phyloP scores from a whole-genome alignment of 1,140 invertebrate species.

The Drosophila subobscura region DNA sequence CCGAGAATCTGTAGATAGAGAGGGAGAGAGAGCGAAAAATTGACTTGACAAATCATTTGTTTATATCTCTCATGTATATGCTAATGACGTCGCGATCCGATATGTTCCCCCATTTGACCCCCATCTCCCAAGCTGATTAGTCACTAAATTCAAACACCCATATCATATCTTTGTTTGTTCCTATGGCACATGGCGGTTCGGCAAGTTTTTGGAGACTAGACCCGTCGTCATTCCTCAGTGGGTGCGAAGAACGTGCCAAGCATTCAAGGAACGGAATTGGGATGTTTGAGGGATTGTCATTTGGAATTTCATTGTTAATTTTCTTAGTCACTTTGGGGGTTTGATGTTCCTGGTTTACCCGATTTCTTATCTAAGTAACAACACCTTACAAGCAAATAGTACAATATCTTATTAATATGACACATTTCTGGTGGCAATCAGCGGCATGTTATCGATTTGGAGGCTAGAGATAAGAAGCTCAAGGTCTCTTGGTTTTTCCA shows the following conservation, averaged over 20 bases:
- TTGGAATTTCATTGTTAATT: conserved; percentile 19
- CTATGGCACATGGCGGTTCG: conserved; percentile 35
- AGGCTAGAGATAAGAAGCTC: conserved; percentile 17
- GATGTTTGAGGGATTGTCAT: conserved; percentile 9
- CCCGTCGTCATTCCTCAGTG: conserved; percentile 5
- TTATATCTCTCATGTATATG: conserved; percentile 14
- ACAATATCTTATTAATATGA: background rate
- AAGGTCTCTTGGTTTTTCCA: conserved; percentile 7
- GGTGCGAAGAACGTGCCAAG: conserved; percentile 48
- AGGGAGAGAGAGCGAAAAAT: background rate
- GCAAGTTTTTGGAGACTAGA: conserved; percentile 18
- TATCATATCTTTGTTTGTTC: conserved; percentile 22
- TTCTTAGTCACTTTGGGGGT: conserved; percentile 2
- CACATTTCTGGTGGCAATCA: conserved; percentile 14
- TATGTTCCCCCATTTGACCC: conserved; percentile 19
- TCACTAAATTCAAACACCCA: conserved; percentile 5
- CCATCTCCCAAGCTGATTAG: conserved; percentile 15
- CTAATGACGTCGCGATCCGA: conserved; percentile 30
- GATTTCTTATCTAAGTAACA: background rate
- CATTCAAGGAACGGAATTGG: conserved; percentile 28
- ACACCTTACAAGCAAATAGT: background rate
- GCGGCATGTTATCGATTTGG: conserved; percentile 19
- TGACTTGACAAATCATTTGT: background rate
- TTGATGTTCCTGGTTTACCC: background rate
- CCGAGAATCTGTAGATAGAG: conserved; percentile 63